Evolutionary conservation across 1,140 invertebrate species (phyloP).

Genomic region (Bombus breviceps): DNA sequence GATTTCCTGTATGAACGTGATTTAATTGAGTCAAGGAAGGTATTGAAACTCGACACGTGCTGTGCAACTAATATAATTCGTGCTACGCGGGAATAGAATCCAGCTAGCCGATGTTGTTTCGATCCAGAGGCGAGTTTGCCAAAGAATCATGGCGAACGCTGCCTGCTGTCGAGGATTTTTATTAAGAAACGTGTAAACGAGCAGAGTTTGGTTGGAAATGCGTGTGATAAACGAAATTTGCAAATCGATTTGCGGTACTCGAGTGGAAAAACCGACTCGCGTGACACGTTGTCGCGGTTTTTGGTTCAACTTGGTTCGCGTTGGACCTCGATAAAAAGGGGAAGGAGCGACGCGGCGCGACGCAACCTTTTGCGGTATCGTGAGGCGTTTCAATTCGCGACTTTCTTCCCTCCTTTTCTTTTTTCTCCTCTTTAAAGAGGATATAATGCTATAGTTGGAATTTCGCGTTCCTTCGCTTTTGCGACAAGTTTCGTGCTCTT

Average conservation of each 20-base stretch:
- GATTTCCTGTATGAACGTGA: background rate
- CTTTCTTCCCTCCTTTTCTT: no score
- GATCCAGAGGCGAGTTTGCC: background rate
- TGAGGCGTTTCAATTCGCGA: conserved; percentile 1
- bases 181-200: background rate
- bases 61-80: background rate
- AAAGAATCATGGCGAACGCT: background rate
- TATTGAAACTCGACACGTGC: background rate
- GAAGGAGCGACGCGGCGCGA: background rate
- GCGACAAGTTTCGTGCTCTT: background rate
- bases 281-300: conserved; percentile 16
- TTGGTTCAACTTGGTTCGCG: background rate
- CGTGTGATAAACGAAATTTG: background rate
- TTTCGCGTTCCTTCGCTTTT: conserved; percentile 15
- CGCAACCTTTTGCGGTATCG: background rate
- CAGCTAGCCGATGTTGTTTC: no score
- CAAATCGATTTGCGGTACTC: background rate
- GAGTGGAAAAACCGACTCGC: background rate
- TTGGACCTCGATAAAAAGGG: background rate
- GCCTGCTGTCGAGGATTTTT: background rate
- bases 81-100: background rate
- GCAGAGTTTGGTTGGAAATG: background rate
- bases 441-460: background rate
- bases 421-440: background rate
- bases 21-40: no score